Percentiles rank a stretch among this genome's conserved stretches.
These are phyloP conservation scores for Dendroctonus ponderosae DNA, from an alignment of 1,140 invertebrate species.

Conservation along the genomic window DNA sequence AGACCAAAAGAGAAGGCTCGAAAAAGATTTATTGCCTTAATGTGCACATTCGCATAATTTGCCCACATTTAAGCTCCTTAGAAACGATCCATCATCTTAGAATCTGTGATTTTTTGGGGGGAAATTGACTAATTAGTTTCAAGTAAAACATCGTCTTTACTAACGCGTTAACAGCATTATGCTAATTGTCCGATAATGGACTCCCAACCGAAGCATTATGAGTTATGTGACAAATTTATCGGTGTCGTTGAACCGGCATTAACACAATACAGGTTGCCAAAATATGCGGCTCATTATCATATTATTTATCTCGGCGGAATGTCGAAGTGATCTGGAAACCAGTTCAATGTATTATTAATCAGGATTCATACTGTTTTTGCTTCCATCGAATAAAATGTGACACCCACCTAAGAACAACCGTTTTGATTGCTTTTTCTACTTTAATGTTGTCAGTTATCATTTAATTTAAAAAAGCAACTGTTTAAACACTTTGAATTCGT, in stretches of 20 bases:
- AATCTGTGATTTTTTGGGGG: not conserved
- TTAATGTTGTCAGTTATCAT: too few relatives aligned
- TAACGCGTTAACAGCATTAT: not conserved
- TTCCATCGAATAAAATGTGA: not conserved
- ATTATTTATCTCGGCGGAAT: slow-evolving; percentile 12
- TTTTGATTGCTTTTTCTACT: too few relatives aligned
- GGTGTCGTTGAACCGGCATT: slow-evolving; percentile 8
- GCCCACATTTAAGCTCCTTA: not conserved
- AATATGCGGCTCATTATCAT: slow-evolving; percentile 15
- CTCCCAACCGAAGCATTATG: not conserved
- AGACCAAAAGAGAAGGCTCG: too few relatives aligned
- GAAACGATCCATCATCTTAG: not conserved
- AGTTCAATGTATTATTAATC: slow-evolving; percentile 8
- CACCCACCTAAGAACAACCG: not conserved
- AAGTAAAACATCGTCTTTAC: not conserved
- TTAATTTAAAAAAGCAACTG: too few relatives aligned
- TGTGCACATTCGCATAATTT: not conserved
- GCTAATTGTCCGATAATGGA: not conserved
- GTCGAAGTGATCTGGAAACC: slow-evolving; percentile 7
- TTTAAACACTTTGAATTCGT: too few relatives aligned
- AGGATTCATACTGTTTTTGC: not conserved
- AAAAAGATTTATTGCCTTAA: too few relatives aligned
- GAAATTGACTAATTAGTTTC: too few relatives aligned
- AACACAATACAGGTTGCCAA: slow-evolving; percentile 5
- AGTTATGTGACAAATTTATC: not conserved